Base-by-base conservation (phyloP, 1,140 invertebrate species). In the Zaprionus gabonicus region DNA sequence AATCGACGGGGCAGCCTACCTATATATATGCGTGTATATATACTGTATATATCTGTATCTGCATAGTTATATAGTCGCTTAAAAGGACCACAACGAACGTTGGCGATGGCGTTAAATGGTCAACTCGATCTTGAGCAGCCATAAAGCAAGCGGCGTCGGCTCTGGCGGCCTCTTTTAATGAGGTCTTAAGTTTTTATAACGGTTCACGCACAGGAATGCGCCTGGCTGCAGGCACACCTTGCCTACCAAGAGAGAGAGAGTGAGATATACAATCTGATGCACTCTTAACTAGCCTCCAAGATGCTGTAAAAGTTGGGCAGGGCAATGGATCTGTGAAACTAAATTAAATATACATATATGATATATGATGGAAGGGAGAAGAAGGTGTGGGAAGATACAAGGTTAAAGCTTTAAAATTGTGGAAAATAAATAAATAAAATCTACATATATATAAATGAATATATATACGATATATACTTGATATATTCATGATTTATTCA, bases 131-230 rank as follows among this genome's bases (percentile, higher is more conserved):
- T 82, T 56, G 53, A 62, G 64, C 78, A 72, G 81, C 85, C 83
- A 87, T 87, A 88, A 87, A 87, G 80, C 78, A 81, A 63, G 41
- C n/a, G 36, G 36, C 28, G 28, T 6, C 28, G 28, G 28, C 28
- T 36, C 34, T 20, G 81, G 76, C 83, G 83, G 83, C 77, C 70
- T 88, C 83, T 88, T 86, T 87, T 88, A 88, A 88, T 87, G 85
- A 88, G 84, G 81, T 87, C 84, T 88, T 84, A 78, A 88, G 78
- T 87, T 87, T 86, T 87, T 88, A 88, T 87, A 86, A 86, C 83
- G 83, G 83, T 75, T 27, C 25, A 62, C 55, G 59, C 72, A 67
- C 51, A 68, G 77, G 68, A 79, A 79, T 79, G 77, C 53, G 67
- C 41, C 76, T 38, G 20, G 17, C n/a, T 17, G 23, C 36, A 60